Percentiles rank a stretch among this genome's conserved stretches.
Conservation (phyloP, 2,797 vertebrate genomes). For the Adrianichthys oophorus region DNA sequence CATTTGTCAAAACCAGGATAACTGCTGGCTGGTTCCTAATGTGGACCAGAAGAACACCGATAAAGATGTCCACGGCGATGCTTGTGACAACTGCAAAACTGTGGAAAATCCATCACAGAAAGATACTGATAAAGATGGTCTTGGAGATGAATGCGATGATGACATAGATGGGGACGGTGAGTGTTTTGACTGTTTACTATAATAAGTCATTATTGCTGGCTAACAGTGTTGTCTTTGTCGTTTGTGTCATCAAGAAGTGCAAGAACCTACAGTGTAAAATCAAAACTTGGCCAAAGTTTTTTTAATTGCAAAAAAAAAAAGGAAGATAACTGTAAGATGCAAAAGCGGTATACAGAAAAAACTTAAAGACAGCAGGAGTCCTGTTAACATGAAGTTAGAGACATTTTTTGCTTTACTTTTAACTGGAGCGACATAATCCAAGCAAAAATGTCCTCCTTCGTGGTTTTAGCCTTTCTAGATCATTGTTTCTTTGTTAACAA, state of each 20-base stretch:
- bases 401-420: slow-evolving; percentile 25
- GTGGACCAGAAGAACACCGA: slow-evolving; percentile 91
- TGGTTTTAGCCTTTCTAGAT: slow-evolving; percentile 21
- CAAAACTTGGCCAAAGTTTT: no score
- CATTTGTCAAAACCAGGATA: slow-evolving; percentile 81
- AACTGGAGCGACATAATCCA: slow-evolving; percentile 33
- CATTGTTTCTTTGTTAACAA: slow-evolving; percentile 29
- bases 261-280: no score
- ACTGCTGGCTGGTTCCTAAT: slow-evolving; percentile 91
- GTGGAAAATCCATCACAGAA: slow-evolving; percentile 89
- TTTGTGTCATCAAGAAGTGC: no score
- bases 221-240: neutral
- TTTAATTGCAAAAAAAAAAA: no score
- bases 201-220: neutral
- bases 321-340: no score
- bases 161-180: slow-evolving; percentile 97
- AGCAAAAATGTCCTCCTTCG: slow-evolving; percentile 47
- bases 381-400: slow-evolving; percentile 25
- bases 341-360: no score
- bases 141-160: slow-evolving; percentile 93
- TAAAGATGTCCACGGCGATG: slow-evolving; percentile 90
- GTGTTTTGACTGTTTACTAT: slow-evolving; percentile 11
- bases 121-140: slow-evolving; percentile 91
- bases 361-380: slow-evolving; percentile 13
- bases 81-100: slow-evolving; percentile 91